Evolutionary conservation across 2,888 invertebrate genomes (phyloP).

Genomic region (Agapetus fuscipes): DNA sequence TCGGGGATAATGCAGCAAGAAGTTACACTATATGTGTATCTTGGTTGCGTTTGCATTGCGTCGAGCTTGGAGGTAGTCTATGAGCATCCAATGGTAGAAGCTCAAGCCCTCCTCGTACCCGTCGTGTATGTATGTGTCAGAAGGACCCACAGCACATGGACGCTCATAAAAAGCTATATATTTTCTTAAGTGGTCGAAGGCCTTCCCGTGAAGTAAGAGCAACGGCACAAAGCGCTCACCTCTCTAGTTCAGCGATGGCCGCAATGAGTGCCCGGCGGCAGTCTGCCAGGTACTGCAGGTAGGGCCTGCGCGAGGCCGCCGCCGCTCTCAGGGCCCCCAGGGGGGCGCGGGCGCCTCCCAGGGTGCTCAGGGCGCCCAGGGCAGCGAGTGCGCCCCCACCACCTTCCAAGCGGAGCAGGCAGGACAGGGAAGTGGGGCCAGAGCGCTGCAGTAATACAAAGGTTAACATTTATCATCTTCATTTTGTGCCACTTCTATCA

Average conservation of each 20-base stretch:
- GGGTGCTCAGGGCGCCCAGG: slow-evolving; percentile 74
- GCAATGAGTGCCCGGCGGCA: slow-evolving; percentile 73
- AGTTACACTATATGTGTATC: too few relatives aligned
- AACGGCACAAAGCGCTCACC: too few relatives aligned
- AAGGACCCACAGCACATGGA: too few relatives aligned
- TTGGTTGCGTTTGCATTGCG: too few relatives aligned
- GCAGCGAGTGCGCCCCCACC: slow-evolving; percentile 29
- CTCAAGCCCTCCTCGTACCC: too few relatives aligned
- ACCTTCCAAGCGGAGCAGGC: slow-evolving; percentile 15
- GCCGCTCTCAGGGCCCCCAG: slow-evolving; percentile 67
- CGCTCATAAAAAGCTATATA: too few relatives aligned
- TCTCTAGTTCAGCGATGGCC: slow-evolving; percentile 61
- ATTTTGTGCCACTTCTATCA: not conserved
- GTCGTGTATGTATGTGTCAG: too few relatives aligned
- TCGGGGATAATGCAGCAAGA: too few relatives aligned
- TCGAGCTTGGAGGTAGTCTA: not conserved
- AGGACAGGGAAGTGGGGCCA: slow-evolving; percentile 12
- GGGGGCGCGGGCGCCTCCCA: slow-evolving; percentile 62
- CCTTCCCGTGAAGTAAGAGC: too few relatives aligned
- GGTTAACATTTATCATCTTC: not conserved
- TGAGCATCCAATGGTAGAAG: too few relatives aligned
- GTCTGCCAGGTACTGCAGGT: slow-evolving; percentile 71
- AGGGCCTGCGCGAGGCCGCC: slow-evolving; percentile 65
- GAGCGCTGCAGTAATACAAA: slow-evolving; percentile 11
- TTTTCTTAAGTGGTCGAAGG: too few relatives aligned